A percentile compares a stretch with the other conserved stretches of the same genome.
Conservation (phyloP, 2,888 invertebrate genomes). For the Choreutis nemorana region DNA sequence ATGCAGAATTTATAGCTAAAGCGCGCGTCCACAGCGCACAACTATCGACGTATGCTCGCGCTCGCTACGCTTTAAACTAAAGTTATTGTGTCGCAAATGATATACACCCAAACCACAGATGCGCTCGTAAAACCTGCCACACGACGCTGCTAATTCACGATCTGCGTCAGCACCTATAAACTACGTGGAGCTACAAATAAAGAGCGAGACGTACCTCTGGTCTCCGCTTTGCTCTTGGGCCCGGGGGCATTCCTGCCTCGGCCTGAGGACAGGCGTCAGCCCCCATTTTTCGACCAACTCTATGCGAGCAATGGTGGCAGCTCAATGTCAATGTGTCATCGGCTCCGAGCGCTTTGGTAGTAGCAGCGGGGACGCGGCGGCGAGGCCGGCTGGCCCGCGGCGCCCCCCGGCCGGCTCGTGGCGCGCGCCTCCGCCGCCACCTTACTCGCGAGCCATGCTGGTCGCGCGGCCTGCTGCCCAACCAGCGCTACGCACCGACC, state of each 20-base stretch:
- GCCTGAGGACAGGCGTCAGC: conserved; percentile 97
- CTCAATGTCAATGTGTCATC: conserved; percentile 64
- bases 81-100: conserved; percentile 26
- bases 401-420: conserved; percentile 50
- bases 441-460: conserved; percentile 31
- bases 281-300: conserved; percentile 98
- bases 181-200: no score
- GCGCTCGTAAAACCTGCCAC: conserved; percentile 8
- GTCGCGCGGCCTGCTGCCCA: conserved; percentile 15
- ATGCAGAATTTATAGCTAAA: no score
- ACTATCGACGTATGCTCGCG: conserved; percentile 14
- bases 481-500: conserved; percentile 21
- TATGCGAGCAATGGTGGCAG: conserved; percentile 96
- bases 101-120: conserved; percentile 15
- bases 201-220: conserved; percentile 68
- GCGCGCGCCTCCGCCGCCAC: conserved; percentile 39
- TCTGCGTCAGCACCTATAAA: conserved; percentile 11
- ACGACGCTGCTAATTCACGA: conserved; percentile 4
- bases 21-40: conserved; percentile 22
- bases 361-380: conserved; percentile 42
- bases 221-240: conserved; percentile 74
- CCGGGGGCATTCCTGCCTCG: conserved; percentile 93
- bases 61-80: conserved; percentile 15
- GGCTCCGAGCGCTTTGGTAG: conserved; percentile 41
- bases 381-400: conserved; percentile 48